Base-by-base conservation (phyloP, 37 sponge, comb jelly and placozoan species). In the Lycopodina hypogea region DNA sequence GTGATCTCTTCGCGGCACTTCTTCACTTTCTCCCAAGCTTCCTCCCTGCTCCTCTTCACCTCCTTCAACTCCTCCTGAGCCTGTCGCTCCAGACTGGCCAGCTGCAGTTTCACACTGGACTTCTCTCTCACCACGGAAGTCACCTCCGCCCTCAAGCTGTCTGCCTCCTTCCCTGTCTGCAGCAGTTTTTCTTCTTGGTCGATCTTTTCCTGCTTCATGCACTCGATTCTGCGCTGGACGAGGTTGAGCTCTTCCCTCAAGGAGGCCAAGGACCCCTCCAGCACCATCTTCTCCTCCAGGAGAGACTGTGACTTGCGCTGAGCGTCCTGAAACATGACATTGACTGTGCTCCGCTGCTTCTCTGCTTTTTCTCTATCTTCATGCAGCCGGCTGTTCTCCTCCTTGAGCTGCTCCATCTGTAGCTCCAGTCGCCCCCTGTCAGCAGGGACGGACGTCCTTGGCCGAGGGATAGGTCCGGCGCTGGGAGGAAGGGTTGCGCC, bases 191-290 rank as follows among this genome's bases (percentile, higher is more conserved):
- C 30, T 34, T 75, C 58, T 14, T 33, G 34, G 39, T 36, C 23
- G 39, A 30, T 26, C 23, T n/a, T 36, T 35, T 58, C 59, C 9
- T n/a, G 30, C 21, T 75, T 59, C 52, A 50, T 19, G 23, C 17
- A 26, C 18, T 48, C 33, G 37, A 23, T 39, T 14, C 18, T 55
- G 21, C 59, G 12, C 58, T 56, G 48, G 35, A 19, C n/a, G 17
- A 15, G 56, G 23, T 56, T 39, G 6, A 75, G 59, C 23, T 58
- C 59, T 3, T 51, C 76, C 17, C 26, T 29, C 0, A 69, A 41
- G 1, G 17, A 26, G 39, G 6, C 18, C 80, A 56, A 36, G 42
- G 67, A 39, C 36, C 80, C 57, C 71, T 80, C 80, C 59, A 73
- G 74, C 56, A 29, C 33, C 12, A 42, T 11, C 55, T 52, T 73